These are phyloP conservation scores for Xenopus laevis DNA, from an alignment of 2,113 vertebrate species.

Conservation along the genomic window DNA sequence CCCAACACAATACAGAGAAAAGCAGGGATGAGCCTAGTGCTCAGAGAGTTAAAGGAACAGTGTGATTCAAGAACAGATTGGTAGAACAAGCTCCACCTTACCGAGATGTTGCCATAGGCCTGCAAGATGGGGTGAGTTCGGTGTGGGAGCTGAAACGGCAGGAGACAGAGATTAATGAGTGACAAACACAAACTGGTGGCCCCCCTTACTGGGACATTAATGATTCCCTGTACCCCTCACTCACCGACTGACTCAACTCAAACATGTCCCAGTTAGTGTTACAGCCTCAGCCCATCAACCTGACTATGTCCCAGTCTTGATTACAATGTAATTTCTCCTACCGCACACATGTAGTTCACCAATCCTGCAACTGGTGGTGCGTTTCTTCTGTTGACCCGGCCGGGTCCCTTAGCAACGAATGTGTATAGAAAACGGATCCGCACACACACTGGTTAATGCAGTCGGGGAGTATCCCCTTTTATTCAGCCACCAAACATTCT, in stretches of 20 bases:
- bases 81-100: slow-evolving; percentile 62
- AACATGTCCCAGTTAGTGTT: not conserved
- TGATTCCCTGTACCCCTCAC: not conserved
- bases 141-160: slow-evolving; percentile 74
- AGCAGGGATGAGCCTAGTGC: not conserved
- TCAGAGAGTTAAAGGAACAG: too few relatives aligned
- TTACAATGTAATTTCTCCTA: too few relatives aligned
- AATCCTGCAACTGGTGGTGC: too few relatives aligned
- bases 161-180: not conserved
- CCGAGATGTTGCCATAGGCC: slow-evolving; percentile 82
- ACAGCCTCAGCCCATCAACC: not conserved
- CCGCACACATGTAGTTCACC: too few relatives aligned
- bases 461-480: too few relatives aligned
- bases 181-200: too few relatives aligned
- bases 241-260: not conserved
- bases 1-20: not conserved
- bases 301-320: not conserved
- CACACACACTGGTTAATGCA: too few relatives aligned
- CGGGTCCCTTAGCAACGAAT: too few relatives aligned
- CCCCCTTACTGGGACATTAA: too few relatives aligned
- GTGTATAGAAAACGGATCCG: too few relatives aligned
- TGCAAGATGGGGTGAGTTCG: slow-evolving; percentile 80
- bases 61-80: not conserved
- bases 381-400: too few relatives aligned
- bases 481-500: too few relatives aligned